phyloP scores from a whole-genome alignment of 2,797 vertebrate genomes.

The Pteronotus mesoamericanus region DNA sequence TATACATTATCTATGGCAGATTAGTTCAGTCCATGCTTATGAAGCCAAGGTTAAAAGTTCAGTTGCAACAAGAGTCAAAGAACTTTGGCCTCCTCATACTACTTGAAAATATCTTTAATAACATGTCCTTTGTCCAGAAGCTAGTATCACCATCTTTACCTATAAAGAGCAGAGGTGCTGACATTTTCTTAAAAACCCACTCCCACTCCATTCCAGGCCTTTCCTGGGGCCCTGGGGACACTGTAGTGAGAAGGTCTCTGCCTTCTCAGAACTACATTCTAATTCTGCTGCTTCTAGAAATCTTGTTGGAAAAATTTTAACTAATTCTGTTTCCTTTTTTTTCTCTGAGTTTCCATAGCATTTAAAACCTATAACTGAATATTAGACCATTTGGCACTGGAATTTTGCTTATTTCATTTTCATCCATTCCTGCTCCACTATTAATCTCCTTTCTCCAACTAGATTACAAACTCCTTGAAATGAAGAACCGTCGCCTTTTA shows the following conservation, averaged over 20 bases:
- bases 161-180: not conserved
- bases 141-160: not conserved
- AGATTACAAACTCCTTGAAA: not conserved
- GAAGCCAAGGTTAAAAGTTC: slow-evolving; percentile 11
- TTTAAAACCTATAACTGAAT: not conserved
- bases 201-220: not conserved
- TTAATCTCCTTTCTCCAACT: not conserved
- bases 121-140: not conserved
- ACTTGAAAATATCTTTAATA: not conserved
- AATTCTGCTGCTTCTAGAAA: not conserved
- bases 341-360: not conserved
- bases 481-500: not conserved
- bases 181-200: not conserved
- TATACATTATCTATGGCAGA: not conserved
- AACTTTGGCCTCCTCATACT: not conserved
- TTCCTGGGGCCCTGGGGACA: too few relatives aligned
- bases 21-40: not conserved
- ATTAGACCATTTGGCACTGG: not conserved
- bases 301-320: not conserved
- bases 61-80: not conserved
- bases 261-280: not conserved
- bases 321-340: not conserved
- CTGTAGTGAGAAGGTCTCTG: not conserved
- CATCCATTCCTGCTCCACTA: not conserved
- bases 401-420: not conserved